Evolutionary conservation across 2,113 vertebrate species (phyloP).

Genomic region (Anhinga rufa): DNA sequence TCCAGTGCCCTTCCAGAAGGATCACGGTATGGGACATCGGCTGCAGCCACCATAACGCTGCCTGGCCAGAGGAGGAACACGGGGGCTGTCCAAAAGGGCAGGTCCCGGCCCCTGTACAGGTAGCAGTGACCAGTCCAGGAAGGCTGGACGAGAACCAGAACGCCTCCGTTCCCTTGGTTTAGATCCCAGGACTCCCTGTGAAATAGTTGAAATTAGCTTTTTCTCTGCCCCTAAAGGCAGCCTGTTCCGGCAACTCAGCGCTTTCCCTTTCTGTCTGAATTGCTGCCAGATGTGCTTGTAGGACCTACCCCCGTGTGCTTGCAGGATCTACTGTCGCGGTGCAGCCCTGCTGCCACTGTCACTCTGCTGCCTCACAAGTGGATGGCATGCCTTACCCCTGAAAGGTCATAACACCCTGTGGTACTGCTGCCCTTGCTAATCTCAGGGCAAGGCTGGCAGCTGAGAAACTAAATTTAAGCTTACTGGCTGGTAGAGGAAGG

Average conservation of each 20-base stretch:
- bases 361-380: background rate
- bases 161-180: background rate
- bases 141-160: background rate
- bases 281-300: background rate
- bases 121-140: too few species aligned
- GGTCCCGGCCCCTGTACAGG: rapidly evolving
- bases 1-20: background rate
- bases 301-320: background rate
- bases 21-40: rapidly evolving
- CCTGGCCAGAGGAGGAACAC: background rate
- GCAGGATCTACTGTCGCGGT: background rate
- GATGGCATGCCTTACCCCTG: background rate
- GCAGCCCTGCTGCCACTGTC: background rate
- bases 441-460: background rate
- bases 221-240: background rate
- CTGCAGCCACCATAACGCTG: background rate
- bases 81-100: background rate
- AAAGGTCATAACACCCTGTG: background rate
- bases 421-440: background rate
- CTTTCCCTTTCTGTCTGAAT: background rate
- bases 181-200: background rate
- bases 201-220: background rate
- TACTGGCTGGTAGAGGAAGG: background rate
- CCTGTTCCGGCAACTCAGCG: background rate
- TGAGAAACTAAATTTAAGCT: background rate